Percentiles rank a stretch among this genome's conserved stretches.
Evolutionary conservation across 2,113 vertebrate species (phyloP).

Genomic region (Petrocephalus microphthalmus): DNA sequence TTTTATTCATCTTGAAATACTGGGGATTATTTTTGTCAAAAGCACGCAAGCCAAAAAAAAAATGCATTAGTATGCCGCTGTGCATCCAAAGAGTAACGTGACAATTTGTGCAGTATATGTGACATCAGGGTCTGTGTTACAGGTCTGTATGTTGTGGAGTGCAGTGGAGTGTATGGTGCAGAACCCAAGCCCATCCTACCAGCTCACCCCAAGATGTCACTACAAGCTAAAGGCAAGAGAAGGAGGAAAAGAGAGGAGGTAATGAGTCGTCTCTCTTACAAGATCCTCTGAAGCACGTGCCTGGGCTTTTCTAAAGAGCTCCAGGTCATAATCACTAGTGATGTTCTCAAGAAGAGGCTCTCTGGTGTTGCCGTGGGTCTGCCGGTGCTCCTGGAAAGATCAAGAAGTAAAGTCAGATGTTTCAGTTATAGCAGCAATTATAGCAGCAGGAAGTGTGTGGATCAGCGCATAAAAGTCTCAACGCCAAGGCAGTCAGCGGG

Average conservation of each 20-base stretch:
- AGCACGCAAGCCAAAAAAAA: neutral
- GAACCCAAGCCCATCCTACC: neutral
- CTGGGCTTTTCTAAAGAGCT: conserved; percentile 95
- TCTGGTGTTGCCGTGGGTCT: conserved; percentile 81
- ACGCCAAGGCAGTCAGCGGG: neutral
- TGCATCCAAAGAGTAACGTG: neutral
- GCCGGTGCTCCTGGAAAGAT: conserved; percentile 80
- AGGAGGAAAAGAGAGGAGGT: conserved; percentile 21
- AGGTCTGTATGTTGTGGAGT: neutral
- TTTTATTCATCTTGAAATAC: neutral
- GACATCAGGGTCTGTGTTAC: neutral
- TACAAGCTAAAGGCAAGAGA: conserved; percentile 9
- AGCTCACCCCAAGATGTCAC: conserved; percentile 11
- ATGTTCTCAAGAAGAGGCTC: conserved; percentile 95
- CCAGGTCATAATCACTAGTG: conserved; percentile 95
- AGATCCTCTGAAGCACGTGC: conserved; percentile 93
- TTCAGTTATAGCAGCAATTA: neutral
- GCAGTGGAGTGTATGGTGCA: neutral
- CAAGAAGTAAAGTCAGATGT: neutral
- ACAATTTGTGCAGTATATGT: neutral
- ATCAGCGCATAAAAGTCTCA: neutral
- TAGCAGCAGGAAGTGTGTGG: neutral
- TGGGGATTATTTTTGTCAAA: neutral
- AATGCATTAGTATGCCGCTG: neutral
- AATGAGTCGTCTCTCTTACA: conserved; percentile 69